These are phyloP conservation scores for Eciton burchellii DNA, from an alignment of 1,140 invertebrate species.

Conservation along the genomic window DNA sequence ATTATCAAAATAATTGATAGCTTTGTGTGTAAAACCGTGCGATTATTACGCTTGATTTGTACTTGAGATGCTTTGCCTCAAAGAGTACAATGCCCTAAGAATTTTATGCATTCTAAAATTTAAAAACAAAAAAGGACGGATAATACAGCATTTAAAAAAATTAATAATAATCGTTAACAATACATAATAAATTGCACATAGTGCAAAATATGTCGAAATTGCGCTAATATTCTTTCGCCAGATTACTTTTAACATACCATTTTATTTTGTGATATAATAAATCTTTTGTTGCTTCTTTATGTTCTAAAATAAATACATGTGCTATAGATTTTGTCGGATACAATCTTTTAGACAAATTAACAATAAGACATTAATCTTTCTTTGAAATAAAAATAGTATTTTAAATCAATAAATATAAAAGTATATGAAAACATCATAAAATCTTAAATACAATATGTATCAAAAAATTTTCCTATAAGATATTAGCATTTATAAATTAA, in stretches of 20 bases:
- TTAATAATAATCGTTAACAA: constrained; percentile 41
- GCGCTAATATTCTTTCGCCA: not conserved
- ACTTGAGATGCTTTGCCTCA: constrained; percentile 66
- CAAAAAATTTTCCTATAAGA: no score
- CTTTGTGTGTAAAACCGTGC: not conserved
- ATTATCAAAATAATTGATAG: not conserved
- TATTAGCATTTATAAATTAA: no score
- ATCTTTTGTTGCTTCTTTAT: constrained; percentile 27
- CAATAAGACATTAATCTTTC: constrained; percentile 21
- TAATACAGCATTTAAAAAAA: constrained; percentile 28
- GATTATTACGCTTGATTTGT: constrained; percentile 65
- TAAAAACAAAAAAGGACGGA: constrained; percentile 36
- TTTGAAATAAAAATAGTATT: not conserved
- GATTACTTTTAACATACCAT: constrained; percentile 36
- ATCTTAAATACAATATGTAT: constrained; percentile 12
- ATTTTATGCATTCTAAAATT: constrained; percentile 33
- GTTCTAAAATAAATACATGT: constrained; percentile 1
- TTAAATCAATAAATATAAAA: no score
- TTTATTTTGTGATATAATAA: constrained; percentile 19
- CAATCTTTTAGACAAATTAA: not conserved
- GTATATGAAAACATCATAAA: not conserved
- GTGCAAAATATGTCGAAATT: constrained; percentile 44
- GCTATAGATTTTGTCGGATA: not conserved
- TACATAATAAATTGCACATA: constrained; percentile 4
- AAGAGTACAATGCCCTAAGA: constrained; percentile 59